phyloP scores from a whole-genome alignment of 2,113 vertebrate species.

The Collichthys lucidus region DNA sequence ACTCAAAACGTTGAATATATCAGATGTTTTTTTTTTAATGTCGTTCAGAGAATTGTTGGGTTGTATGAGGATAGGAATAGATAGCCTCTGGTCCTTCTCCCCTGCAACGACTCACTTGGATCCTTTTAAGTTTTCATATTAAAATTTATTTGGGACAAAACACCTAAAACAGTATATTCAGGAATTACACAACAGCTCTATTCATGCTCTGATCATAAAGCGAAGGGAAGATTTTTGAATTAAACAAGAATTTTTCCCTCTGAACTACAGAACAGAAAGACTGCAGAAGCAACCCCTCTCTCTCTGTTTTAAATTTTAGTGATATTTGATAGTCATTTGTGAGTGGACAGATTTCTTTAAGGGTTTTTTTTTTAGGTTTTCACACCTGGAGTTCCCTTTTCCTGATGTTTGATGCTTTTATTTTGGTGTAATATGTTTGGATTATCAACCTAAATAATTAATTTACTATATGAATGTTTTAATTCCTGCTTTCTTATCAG shows the following conservation, averaged over 20 bases:
- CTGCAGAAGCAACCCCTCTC: slow-evolving; percentile 26
- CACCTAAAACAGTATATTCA: neutral
- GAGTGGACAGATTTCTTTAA: slow-evolving; percentile 1
- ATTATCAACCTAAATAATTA: slow-evolving; percentile 10
- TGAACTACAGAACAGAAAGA: slow-evolving; percentile 45
- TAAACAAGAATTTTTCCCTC: slow-evolving; percentile 33
- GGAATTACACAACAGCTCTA: slow-evolving; percentile 8
- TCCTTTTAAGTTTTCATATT: slow-evolving; percentile 20
- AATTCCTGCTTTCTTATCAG: neutral
- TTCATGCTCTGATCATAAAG: slow-evolving; percentile 31
- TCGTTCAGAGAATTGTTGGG: neutral
- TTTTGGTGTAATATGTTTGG: neutral
- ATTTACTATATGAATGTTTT: slow-evolving; percentile 12
- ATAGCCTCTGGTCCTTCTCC: neutral
- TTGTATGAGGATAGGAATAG: neutral
- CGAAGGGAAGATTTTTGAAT: slow-evolving; percentile 29
- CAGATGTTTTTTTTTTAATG: neutral
- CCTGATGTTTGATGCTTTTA: neutral
- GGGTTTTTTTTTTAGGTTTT: neutral
- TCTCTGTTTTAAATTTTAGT: slow-evolving; percentile 12
- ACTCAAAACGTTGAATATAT: neutral
- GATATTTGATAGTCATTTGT: slow-evolving; percentile 4
- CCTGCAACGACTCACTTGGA: slow-evolving; percentile 5
- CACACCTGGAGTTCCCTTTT: neutral
- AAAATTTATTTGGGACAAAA: neutral